Conservation (phyloP, 2,888 invertebrate genomes). For the Andricus quercusramuli region DNA sequence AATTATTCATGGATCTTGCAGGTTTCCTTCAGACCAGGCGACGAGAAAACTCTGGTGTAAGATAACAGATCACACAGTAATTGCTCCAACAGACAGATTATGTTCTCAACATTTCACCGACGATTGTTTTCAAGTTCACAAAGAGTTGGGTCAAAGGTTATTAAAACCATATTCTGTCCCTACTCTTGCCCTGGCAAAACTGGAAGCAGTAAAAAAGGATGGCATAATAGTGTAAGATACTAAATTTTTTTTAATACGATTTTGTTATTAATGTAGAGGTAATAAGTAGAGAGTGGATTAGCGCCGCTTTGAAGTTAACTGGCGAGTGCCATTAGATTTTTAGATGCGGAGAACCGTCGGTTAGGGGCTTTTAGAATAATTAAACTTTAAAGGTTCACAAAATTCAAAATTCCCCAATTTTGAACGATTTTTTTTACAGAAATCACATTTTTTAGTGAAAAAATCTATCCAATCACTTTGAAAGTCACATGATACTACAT, state of each 20-base stretch:
- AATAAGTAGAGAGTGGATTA: too few species aligned
- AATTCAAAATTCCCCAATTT: too few species aligned
- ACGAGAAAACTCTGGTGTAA: constrained; percentile 25
- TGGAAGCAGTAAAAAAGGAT: neutral
- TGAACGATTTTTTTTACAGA: too few species aligned
- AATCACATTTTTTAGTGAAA: too few species aligned
- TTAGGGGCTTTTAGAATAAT: too few species aligned
- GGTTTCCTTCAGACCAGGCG: constrained; percentile 25
- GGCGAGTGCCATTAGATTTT: too few species aligned
- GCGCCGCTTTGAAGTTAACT: too few species aligned
- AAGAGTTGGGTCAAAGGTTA: constrained; percentile 29
- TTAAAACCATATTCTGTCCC: constrained; percentile 22
- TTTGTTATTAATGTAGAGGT: neutral
- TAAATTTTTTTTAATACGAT: neutral
- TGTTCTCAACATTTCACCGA: constrained; percentile 20
- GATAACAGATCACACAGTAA: neutral
- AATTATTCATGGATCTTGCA: neutral
- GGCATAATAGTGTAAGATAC: neutral
- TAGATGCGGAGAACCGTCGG: too few species aligned
- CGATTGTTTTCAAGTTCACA: constrained; percentile 25
- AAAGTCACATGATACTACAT: too few species aligned
- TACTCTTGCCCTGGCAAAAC: constrained; percentile 19
- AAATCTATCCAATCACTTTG: too few species aligned
- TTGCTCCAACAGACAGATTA: constrained; percentile 16
- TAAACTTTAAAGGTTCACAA: too few species aligned